Evolutionary conservation across 2,888 invertebrate genomes (phyloP).

Genomic region (Conchocele bisecta): DNA sequence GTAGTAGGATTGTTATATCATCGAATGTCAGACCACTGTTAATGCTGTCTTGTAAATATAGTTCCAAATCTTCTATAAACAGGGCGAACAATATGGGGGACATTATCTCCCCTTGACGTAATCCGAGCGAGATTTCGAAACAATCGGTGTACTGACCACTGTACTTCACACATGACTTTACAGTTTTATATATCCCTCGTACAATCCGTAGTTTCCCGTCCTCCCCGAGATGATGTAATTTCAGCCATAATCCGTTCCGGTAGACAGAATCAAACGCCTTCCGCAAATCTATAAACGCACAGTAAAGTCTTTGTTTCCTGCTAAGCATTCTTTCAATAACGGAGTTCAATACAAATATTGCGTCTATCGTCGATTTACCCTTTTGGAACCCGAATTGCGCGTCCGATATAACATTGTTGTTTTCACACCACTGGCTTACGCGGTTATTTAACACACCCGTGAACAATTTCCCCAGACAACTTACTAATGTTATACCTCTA

Average conservation of each 20-base stretch:
- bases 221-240: slow-evolving; percentile 32
- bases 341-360: slow-evolving; percentile 38
- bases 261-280: slow-evolving; percentile 39
- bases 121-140: slow-evolving; percentile 17
- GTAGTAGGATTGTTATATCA: slow-evolving; percentile 13
- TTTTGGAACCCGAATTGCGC: slow-evolving; percentile 51
- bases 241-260: slow-evolving; percentile 39
- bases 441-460: slow-evolving; percentile 42
- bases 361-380: slow-evolving; percentile 37
- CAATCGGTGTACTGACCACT: slow-evolving; percentile 19
- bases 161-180: slow-evolving; percentile 35
- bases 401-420: slow-evolving; percentile 34
- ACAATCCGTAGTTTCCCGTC: slow-evolving; percentile 32
- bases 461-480: slow-evolving; percentile 44
- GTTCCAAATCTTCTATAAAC: slow-evolving; percentile 24
- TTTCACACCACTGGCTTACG: slow-evolving; percentile 22
- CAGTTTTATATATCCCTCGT: slow-evolving; percentile 25
- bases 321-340: slow-evolving; percentile 27
- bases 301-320: slow-evolving; percentile 26
- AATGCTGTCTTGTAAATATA: slow-evolving; percentile 1
- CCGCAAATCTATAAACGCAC: slow-evolving; percentile 40
- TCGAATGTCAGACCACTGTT: not conserved
- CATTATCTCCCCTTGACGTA: slow-evolving; percentile 28
- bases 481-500: slow-evolving; percentile 40
- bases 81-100: slow-evolving; percentile 27